A percentile compares a stretch with the other conserved stretches of the same genome.
Evolutionary conservation across 2,113 vertebrate species (phyloP).

Genomic region (Dipodomys stephensi): DNA sequence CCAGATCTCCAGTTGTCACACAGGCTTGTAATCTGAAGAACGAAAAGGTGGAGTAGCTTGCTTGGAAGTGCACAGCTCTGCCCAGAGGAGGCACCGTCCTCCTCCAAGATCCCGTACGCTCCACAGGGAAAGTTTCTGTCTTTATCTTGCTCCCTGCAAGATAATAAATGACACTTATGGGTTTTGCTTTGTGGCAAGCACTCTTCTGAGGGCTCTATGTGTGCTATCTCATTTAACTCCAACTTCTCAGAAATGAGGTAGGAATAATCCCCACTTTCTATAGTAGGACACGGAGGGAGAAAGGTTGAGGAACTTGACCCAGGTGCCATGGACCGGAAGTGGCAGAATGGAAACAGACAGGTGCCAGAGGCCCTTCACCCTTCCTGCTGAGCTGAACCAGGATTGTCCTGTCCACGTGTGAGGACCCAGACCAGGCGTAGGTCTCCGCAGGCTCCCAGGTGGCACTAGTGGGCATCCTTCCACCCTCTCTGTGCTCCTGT

Average conservation of each 20-base stretch:
- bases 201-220: not conserved
- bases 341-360: not conserved
- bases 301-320: not conserved
- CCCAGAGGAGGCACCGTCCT: rapidly evolving
- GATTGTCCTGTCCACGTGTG: rapidly evolving
- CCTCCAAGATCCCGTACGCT: not conserved
- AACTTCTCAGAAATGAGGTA: not conserved
- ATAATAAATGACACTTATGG: not conserved
- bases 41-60: not conserved
- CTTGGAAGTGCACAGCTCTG: not conserved
- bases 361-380: too few relatives aligned
- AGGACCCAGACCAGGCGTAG: not conserved
- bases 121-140: not conserved
- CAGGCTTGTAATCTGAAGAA: not conserved
- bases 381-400: rapidly evolving
- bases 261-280: not conserved
- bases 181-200: not conserved
- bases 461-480: rapidly evolving
- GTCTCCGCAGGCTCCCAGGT: not conserved
- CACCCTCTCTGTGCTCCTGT: too few relatives aligned
- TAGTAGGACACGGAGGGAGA: not conserved
- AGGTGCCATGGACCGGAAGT: not conserved
- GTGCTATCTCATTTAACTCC: not conserved
- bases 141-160: not conserved
- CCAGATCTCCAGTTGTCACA: not conserved